These are phyloP conservation scores for Cyprinodon tularosa DNA, from an alignment of 2,113 vertebrate species.

Conservation along the genomic window DNA sequence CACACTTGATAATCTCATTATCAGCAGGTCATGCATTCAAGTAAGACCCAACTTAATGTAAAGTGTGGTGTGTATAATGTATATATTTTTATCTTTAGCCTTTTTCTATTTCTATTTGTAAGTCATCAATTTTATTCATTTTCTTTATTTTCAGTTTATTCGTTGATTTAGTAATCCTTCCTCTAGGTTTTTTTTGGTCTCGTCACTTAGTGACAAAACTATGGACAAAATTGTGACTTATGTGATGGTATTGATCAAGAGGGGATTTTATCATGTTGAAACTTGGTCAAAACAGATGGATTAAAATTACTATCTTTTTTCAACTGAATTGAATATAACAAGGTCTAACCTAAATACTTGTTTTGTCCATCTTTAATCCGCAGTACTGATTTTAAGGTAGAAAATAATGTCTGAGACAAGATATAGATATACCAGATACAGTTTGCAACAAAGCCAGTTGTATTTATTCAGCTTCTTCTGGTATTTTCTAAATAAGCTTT, in stretches of 20 bases:
- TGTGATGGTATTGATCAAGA: not conserved
- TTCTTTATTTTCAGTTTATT: not conserved
- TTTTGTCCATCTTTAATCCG: not conserved
- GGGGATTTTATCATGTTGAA: too few species aligned
- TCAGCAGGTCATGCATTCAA: not conserved
- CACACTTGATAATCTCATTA: not conserved
- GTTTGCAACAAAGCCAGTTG: too few species aligned
- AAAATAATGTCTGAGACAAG: too few species aligned
- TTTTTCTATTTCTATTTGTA: not conserved
- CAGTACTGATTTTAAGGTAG: not conserved
- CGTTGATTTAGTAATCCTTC: not conserved
- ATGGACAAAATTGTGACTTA: not conserved
- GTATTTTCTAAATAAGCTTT: too few species aligned
- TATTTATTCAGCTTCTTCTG: too few species aligned
- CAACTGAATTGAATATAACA: not conserved
- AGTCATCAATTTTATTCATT: not conserved
- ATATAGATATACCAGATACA: not conserved
- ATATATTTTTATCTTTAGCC: not conserved
- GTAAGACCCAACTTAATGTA: not conserved
- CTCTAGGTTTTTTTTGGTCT: not conserved
- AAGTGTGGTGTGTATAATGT: not conserved
- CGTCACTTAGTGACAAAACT: not conserved
- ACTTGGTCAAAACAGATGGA: too few species aligned
- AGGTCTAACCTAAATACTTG: not conserved
- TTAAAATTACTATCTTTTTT: not conserved